Evolutionary conservation across 2,797 vertebrate species (phyloP).

Genomic region (Stomatorhinus walkeri): DNA sequence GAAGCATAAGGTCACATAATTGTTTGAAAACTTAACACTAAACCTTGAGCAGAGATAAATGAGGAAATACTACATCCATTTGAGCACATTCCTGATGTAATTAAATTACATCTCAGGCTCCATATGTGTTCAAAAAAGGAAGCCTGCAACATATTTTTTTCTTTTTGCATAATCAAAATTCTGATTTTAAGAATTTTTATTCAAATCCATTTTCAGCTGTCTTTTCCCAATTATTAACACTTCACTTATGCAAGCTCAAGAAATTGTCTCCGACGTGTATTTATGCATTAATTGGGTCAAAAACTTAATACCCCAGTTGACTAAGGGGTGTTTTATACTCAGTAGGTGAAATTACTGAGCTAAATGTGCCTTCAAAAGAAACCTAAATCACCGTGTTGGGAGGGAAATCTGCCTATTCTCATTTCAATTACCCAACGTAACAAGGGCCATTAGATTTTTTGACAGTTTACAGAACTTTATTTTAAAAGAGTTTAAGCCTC

Average conservation of each 20-base stretch:
- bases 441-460: constrained; percentile 50
- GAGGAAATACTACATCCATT: constrained; percentile 27
- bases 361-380: constrained; percentile 19
- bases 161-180: constrained; percentile 6
- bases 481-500: constrained; percentile 39
- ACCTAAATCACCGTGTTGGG: not conserved
- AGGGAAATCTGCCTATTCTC: constrained; percentile 38
- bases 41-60: constrained; percentile 33
- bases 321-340: not conserved
- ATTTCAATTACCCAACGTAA: constrained; percentile 51
- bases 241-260: not conserved
- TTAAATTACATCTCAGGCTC: not conserved
- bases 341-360: constrained; percentile 10
- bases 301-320: constrained; percentile 9
- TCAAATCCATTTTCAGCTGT: not conserved
- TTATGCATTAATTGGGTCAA: constrained; percentile 12
- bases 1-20: constrained; percentile 8
- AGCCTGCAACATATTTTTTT: not conserved
- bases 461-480: constrained; percentile 62
- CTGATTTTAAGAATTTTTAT: not conserved
- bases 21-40: constrained; percentile 30
- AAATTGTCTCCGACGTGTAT: not conserved
- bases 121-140: not conserved
- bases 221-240: not conserved
- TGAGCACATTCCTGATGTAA: not conserved